A percentile compares a stretch with the other conserved stretches of the same genome.
These are phyloP conservation scores for Wasmannia auropunctata DNA, from an alignment of 1,140 invertebrate species.

Conservation along the genomic window DNA sequence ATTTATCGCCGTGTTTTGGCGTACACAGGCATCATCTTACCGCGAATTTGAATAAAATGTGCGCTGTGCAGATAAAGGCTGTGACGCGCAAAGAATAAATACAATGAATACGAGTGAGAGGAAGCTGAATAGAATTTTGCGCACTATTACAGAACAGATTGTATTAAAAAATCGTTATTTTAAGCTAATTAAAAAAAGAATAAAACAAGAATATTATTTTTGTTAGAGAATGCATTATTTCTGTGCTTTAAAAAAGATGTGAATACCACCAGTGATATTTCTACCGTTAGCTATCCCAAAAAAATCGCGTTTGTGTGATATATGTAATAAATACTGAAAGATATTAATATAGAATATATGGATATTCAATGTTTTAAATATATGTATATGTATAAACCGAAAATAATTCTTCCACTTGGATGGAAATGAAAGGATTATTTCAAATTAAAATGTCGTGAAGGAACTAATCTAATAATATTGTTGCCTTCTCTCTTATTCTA, in stretches of 20 bases:
- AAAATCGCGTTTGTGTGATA: neutral
- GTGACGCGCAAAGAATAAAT: neutral
- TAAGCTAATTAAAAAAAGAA: neutral
- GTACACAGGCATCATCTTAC: neutral
- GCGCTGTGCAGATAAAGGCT: neutral
- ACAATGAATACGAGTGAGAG: neutral
- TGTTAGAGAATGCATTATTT: neutral
- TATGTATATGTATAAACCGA: too few species aligned
- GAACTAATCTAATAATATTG: too few species aligned
- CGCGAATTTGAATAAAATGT: conserved; percentile 27
- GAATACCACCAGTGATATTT: neutral
- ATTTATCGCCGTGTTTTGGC: conserved; percentile 15
- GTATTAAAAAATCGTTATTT: neutral
- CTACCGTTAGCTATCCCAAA: neutral
- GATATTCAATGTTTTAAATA: neutral
- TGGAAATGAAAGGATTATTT: neutral
- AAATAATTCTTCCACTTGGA: neutral
- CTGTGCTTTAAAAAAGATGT: neutral
- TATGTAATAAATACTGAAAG: neutral
- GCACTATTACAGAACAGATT: neutral
- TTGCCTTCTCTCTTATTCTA: neutral
- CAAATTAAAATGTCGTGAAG: neutral
- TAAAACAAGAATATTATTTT: neutral
- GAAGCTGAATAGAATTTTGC: neutral
- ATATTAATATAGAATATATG: neutral